phyloP scores from a whole-genome alignment of 2,797 vertebrate genomes.

The Mergus octosetaceus region DNA sequence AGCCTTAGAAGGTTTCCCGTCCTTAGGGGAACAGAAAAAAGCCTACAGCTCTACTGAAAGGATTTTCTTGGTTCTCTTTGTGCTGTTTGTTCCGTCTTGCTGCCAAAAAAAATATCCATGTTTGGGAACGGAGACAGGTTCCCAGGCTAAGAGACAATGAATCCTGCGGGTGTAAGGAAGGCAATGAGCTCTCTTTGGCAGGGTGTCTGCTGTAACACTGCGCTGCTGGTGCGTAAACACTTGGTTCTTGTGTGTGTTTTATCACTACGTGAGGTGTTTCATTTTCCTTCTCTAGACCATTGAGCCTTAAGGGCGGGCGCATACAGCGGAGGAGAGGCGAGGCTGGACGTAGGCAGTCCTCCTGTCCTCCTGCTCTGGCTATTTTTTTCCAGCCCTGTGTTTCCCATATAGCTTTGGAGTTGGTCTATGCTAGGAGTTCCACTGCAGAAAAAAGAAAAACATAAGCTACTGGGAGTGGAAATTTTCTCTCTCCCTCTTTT shows the following conservation, averaged over 20 bases:
- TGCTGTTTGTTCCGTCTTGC: conserved; percentile 66
- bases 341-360: neutral
- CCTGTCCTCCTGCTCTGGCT: conserved; percentile 11
- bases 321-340: neutral
- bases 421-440: neutral
- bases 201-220: neutral
- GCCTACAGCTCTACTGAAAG: conserved; percentile 36
- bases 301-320: neutral
- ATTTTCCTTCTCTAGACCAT: neutral
- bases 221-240: neutral
- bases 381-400: neutral
- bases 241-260: neutral
- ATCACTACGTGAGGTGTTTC: neutral
- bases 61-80: conserved; percentile 67
- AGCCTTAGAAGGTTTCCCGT: neutral
- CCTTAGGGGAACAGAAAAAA: neutral
- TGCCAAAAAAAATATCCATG: conserved; percentile 74
- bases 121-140: conserved; percentile 72
- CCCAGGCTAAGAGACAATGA: conserved; percentile 73
- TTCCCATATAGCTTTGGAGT: neutral
- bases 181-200: conserved; percentile 51
- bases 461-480: neutral
- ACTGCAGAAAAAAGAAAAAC: neutral
- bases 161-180: conserved; percentile 59
- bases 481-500: neutral